Evolutionary conservation across 2,797 vertebrate species (phyloP).

Genomic region (Tarsius wallacei): DNA sequence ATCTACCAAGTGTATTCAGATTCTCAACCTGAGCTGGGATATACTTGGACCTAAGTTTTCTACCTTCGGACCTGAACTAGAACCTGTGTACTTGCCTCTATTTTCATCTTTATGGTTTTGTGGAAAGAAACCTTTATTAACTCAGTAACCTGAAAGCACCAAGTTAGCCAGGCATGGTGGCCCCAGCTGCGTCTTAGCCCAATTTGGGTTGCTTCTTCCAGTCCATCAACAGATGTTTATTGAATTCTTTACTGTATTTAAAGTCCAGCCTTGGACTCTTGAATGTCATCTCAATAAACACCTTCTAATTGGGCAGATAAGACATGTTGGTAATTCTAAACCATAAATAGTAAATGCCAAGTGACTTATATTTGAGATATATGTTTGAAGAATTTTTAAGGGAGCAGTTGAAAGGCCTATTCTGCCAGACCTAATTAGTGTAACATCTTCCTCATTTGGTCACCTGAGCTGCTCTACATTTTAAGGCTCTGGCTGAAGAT

Average conservation of each 20-base stretch:
- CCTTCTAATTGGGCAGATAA: constrained; percentile 22
- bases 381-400: constrained; percentile 51
- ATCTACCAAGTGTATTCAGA: constrained; percentile 22
- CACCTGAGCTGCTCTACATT: background rate
- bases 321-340: background rate
- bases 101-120: constrained; percentile 21
- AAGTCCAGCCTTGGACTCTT: background rate
- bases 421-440: constrained; percentile 47
- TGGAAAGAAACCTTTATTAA: constrained; percentile 57
- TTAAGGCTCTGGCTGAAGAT: constrained; percentile 25
- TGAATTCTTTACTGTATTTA: constrained; percentile 40
- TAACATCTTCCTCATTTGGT: constrained; percentile 47
- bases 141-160: constrained; percentile 43
- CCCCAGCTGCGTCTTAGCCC: too few relatives aligned
- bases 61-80: background rate
- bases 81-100: background rate
- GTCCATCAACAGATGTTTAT: background rate
- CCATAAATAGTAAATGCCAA: background rate
- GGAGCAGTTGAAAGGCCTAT: background rate
- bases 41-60: constrained; percentile 27
- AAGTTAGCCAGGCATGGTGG: background rate
- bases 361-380: constrained; percentile 30
- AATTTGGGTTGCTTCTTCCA: constrained; percentile 43
- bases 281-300: background rate
- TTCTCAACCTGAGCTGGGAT: background rate